These are phyloP conservation scores for Moxostoma hubbsi DNA, from an alignment of 2,797 vertebrate genomes.

Conservation along the genomic window DNA sequence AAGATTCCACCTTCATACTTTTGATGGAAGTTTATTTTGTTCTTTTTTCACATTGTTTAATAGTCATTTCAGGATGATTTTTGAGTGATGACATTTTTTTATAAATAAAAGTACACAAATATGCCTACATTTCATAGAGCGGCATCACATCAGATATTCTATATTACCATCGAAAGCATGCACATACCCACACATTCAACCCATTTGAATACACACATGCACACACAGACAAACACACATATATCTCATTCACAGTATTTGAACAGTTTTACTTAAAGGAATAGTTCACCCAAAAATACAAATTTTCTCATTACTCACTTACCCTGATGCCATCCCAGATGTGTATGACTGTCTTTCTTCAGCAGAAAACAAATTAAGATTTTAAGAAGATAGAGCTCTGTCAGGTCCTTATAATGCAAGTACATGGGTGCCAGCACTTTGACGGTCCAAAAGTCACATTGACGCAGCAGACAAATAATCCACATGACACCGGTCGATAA, in stretches of 20 bases:
- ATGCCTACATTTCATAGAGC: constrained; percentile 18
- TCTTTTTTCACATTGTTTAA: neutral
- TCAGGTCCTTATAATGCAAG: no score
- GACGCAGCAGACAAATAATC: no score
- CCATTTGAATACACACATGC: constrained; percentile 14
- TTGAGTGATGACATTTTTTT: constrained; percentile 21
- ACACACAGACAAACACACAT: constrained; percentile 5
- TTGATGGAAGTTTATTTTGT: constrained; percentile 6
- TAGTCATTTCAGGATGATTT: constrained; percentile 5
- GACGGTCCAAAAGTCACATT: no score
- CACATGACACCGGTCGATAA: no score
- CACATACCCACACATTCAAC: no score
- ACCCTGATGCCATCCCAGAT: no score
- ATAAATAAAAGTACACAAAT: constrained; percentile 41
- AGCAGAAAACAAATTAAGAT: no score
- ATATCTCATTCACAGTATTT: constrained; percentile 35
- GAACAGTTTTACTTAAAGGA: constrained; percentile 9
- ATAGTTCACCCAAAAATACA: neutral
- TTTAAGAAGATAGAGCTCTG: no score
- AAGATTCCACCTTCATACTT: neutral
- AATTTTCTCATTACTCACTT: no score
- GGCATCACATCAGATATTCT: constrained; percentile 18
- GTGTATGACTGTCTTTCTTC: no score
- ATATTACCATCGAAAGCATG: constrained; percentile 19
- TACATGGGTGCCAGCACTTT: no score